phyloP scores from a whole-genome alignment of 2,888 invertebrate species.

The Selenia dentaria region DNA sequence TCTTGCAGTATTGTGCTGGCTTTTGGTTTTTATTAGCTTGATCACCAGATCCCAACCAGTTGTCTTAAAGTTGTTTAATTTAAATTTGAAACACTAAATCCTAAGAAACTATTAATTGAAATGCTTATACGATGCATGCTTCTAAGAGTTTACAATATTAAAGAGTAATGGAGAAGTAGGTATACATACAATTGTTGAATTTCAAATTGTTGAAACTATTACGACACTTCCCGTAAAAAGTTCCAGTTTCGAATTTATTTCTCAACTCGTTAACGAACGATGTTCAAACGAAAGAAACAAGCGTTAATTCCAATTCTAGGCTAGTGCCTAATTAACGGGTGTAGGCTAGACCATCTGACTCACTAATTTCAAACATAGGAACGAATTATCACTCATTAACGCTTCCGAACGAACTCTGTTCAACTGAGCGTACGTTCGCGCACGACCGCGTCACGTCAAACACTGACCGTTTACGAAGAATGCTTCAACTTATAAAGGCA shows the following conservation, averaged over 20 bases:
- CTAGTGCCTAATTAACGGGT: slow-evolving; percentile 67
- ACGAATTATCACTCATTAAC: slow-evolving; percentile 66
- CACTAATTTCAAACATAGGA: slow-evolving; percentile 62
- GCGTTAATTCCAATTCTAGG: slow-evolving; percentile 71
- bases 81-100: no score
- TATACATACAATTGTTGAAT: no score
- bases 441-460: slow-evolving; percentile 51
- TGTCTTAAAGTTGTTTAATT: no score
- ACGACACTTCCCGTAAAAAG: slow-evolving; percentile 12
- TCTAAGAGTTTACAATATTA: no score
- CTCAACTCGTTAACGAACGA: slow-evolving; percentile 46
- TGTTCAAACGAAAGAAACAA: slow-evolving; percentile 50
- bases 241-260: slow-evolving; percentile 37
- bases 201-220: background rate
- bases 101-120: no score
- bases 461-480: slow-evolving; percentile 56
- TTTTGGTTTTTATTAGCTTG: no score
- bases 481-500: slow-evolving; percentile 68
- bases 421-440: slow-evolving; percentile 38
- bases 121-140: no score
- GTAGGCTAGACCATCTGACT: slow-evolving; percentile 62
- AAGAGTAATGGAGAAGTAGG: no score
- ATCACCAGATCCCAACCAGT: no score
- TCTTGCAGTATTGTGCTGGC: no score
- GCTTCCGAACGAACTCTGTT: slow-evolving; percentile 40